phyloP scores from a whole-genome alignment of 2,888 invertebrate genomes.

The Cepaea hortensis region DNA sequence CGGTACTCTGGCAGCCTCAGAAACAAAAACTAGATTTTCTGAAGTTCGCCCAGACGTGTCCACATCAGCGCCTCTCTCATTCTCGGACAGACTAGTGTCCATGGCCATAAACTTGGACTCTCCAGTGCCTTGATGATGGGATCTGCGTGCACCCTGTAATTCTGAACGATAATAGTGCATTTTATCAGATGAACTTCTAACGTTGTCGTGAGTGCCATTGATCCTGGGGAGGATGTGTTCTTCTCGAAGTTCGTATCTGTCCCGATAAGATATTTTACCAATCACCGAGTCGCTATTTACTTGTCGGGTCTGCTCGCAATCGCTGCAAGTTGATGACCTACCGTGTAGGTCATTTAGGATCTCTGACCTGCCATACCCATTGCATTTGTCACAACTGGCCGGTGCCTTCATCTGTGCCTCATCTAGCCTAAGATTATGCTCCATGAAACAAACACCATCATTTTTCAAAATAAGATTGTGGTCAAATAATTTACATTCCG shows the following conservation, averaged over 20 bases:
- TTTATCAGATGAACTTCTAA: slow-evolving; percentile 4
- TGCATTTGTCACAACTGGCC: not conserved
- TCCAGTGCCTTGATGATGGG: not conserved
- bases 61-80: not conserved
- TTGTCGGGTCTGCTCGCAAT: not conserved
- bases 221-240: not conserved
- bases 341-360: not conserved
- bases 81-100: slow-evolving; percentile 4
- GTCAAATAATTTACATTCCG: not conserved
- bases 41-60: not conserved
- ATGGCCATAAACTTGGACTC: not conserved
- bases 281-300: not conserved
- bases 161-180: slow-evolving; percentile 34
- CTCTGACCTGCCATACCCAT: slow-evolving; percentile 1
- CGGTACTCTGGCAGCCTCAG: slow-evolving; percentile 16
- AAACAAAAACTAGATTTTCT: slow-evolving; percentile 11
- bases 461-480: not conserved
- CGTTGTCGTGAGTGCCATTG: not conserved
- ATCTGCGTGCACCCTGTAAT: slow-evolving; percentile 14
- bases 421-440: not conserved
- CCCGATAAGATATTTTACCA: slow-evolving; percentile 4
- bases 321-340: not conserved
- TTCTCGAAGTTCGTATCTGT: slow-evolving; percentile 1
- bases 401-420: not conserved
- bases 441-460: not conserved